These are phyloP conservation scores for Cotesia chilonis DNA, from an alignment of 1,140 invertebrate species.

Conservation along the genomic window DNA sequence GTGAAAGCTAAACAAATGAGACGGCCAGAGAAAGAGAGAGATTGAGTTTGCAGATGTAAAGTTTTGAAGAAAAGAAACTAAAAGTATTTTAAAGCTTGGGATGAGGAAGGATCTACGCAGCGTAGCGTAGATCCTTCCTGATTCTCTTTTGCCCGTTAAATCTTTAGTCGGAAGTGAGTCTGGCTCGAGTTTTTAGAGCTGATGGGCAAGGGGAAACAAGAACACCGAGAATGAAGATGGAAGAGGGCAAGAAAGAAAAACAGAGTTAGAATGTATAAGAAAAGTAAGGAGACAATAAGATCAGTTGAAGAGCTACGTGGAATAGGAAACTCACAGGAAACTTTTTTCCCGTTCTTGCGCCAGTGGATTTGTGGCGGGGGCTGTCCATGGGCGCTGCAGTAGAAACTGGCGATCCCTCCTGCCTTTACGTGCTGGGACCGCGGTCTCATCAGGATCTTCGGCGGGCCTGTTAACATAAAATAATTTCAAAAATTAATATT, in stretches of 20 bases:
- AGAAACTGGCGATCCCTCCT: constrained; percentile 92
- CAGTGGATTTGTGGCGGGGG: constrained; percentile 88
- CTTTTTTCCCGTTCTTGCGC: constrained; percentile 88
- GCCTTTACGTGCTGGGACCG: constrained; percentile 87
- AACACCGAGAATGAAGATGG: constrained; percentile 12
- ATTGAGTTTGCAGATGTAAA: constrained; percentile 10
- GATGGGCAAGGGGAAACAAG: not conserved
- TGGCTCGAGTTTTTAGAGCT: constrained; percentile 20
- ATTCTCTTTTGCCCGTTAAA: constrained; percentile 32
- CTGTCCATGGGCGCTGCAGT: constrained; percentile 91
- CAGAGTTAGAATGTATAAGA: constrained; percentile 9
- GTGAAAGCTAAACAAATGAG: not conserved
- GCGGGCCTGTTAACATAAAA: constrained; percentile 80
- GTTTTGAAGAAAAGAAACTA: not conserved
- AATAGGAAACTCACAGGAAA: constrained; percentile 73
- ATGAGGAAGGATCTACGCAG: constrained; percentile 24
- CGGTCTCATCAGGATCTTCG: constrained; percentile 86
- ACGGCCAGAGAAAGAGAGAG: not conserved
- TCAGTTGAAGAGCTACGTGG: constrained; percentile 22
- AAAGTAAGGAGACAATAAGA: constrained; percentile 36
- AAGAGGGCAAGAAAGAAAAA: constrained; percentile 26
- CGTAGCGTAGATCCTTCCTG: constrained; percentile 34
- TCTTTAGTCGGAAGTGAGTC: constrained; percentile 24
- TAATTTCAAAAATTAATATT: not conserved
- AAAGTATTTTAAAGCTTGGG: constrained; percentile 1